Conservation (phyloP, 2,113 vertebrate genomes). For the Shinisaurus crocodilurus region DNA sequence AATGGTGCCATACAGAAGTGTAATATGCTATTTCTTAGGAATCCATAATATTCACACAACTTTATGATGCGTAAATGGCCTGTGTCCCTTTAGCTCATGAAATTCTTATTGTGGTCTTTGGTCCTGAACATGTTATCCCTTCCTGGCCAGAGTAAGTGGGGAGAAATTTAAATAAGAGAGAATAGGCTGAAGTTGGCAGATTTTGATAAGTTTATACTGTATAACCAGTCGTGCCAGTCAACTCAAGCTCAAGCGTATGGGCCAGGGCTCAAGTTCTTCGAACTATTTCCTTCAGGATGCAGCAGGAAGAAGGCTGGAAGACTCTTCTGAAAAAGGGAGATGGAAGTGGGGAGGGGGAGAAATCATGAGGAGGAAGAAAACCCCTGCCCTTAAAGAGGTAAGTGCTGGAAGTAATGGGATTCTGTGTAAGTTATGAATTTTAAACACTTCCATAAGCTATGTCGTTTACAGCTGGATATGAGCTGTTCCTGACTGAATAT, state of each 20-base stretch:
- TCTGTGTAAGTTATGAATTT: conserved; percentile 67
- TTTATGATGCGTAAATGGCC: not conserved
- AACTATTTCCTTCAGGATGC: conserved; percentile 42
- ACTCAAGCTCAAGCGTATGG: not conserved
- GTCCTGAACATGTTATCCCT: not conserved
- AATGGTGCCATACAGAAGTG: not conserved
- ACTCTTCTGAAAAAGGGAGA: conserved; percentile 11
- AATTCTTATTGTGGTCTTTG: conserved; percentile 17
- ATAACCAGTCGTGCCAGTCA: not conserved
- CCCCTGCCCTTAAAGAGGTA: conserved; percentile 51
- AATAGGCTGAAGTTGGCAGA: not conserved
- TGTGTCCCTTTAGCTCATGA: not conserved
- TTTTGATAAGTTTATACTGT: too few relatives aligned
- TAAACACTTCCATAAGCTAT: conserved; percentile 60
- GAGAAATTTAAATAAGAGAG: not conserved
- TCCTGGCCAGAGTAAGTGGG: not conserved
- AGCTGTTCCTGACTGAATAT: conserved; percentile 31
- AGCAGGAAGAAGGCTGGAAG: conserved; percentile 27
- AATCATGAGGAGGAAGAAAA: conserved; percentile 8
- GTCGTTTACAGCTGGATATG: conserved; percentile 51
- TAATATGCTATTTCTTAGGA: not conserved
- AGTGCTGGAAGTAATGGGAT: conserved; percentile 59
- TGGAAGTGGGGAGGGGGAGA: conserved; percentile 21
- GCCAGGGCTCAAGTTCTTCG: conserved; percentile 20
- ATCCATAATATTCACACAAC: not conserved